These are phyloP conservation scores for Prionailurus bengalensis DNA, from an alignment of 2,113 vertebrate genomes.

Conservation along the genomic window DNA sequence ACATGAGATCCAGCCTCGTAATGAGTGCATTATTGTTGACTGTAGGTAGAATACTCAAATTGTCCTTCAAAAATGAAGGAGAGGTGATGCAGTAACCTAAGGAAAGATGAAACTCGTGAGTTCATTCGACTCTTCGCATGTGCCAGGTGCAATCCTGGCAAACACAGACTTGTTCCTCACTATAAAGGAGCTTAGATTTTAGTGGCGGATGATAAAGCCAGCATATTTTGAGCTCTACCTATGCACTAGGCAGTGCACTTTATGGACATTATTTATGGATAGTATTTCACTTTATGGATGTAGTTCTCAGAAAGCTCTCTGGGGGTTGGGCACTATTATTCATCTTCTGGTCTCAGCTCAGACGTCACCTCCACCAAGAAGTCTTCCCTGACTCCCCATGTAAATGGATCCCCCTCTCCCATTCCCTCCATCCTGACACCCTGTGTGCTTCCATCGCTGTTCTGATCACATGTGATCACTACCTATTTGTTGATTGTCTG, in stretches of 20 bases:
- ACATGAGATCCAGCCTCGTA: not conserved
- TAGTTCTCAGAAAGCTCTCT: not conserved
- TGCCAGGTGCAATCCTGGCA: not conserved
- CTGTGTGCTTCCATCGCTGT: not conserved
- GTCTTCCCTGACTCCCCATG: not conserved
- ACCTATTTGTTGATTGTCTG: not conserved
- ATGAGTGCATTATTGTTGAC: not conserved
- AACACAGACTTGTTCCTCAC: not conserved
- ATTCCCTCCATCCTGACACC: not conserved
- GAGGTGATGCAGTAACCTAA: not conserved
- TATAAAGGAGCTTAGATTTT: not conserved
- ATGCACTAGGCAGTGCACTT: too few relatives aligned
- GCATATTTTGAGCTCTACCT: not conserved
- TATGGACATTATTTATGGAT: not conserved
- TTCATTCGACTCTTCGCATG: not conserved
- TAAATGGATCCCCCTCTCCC: not conserved
- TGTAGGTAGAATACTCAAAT: not conserved
- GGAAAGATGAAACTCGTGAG: not conserved
- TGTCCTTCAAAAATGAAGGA: not conserved
- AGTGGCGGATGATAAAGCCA: not conserved
- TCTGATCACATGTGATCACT: not conserved
- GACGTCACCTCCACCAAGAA: not conserved
- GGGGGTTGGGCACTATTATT: not conserved
- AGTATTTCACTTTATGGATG: not conserved
- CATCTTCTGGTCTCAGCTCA: not conserved